Evolutionary conservation across 2,888 invertebrate species (phyloP).

Genomic region (Platycnemis pennipes): DNA sequence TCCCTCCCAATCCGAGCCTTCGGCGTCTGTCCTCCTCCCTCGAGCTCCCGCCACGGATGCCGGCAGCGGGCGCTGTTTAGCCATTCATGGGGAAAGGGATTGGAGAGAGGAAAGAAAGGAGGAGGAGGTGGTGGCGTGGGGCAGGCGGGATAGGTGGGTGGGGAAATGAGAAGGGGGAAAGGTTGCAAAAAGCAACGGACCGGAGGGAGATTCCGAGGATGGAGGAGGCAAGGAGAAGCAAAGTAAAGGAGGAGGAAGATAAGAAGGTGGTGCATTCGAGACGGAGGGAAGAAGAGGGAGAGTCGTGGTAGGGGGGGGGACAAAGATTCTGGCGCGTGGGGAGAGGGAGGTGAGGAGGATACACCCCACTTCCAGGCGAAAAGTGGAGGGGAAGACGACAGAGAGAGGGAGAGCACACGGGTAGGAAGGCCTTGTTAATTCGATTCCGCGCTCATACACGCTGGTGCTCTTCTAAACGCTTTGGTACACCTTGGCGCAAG

Average conservation of each 20-base stretch:
- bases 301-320: background rate
- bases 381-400: background rate
- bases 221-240: background rate
- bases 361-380: background rate
- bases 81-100: slow-evolving; percentile 18
- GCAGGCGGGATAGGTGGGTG: background rate
- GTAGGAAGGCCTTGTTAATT: slow-evolving; percentile 6
- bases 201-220: background rate
- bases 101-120: background rate
- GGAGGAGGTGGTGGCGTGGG: background rate
- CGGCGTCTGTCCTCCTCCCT: background rate
- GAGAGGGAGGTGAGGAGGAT: background rate
- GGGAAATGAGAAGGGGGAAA: background rate
- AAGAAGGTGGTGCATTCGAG: background rate
- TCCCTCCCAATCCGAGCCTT: background rate
- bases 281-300: background rate
- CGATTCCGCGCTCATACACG: slow-evolving; percentile 37
- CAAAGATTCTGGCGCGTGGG: background rate
- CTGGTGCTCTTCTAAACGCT: slow-evolving; percentile 2
- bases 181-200: background rate
- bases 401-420: background rate
- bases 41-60: background rate
- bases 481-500: slow-evolving; percentile 14
- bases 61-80: background rate
- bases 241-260: background rate